Evolutionary conservation across 1,140 invertebrate genomes (phyloP), one percentile per base, ranked within the genome.

Genomic region (Neelides sp.): DNA sequence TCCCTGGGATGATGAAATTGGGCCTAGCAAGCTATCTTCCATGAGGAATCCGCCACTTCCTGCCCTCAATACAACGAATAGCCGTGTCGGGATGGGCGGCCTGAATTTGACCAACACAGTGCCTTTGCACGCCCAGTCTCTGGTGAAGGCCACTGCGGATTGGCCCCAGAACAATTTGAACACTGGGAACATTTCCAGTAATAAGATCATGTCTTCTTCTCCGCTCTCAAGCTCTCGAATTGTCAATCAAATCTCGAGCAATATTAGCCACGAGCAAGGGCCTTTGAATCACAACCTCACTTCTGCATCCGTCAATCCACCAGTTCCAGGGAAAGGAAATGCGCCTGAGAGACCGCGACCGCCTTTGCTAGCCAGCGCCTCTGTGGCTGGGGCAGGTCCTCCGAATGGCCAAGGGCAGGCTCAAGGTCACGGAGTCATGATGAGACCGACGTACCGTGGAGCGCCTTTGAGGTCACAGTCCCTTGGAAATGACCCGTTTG

Each of bases 401-500:
- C 20, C 10, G 20, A 39, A 22, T 24, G 28, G 26, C n/a, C n/a
- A n/a, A n/a, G n/a, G n/a, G n/a, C n/a, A n/a, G n/a, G n/a, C n/a
- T n/a, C n/a, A n/a, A n/a, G n/a, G n/a, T n/a, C n/a, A n/a, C n/a
- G n/a, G n/a, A n/a, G n/a, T n/a, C n/a, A n/a, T n/a, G 4, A 28
- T 32, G 23, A 40, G 47, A 41, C 26, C 36, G 15, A 24, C 17
- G 2, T 44, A 44, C 30, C 43, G 44, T 17, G 28, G 36, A 15
- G 52, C 39, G 2, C 56, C 56, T 1, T 34, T 23, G 20, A 35
- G 56, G 42, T 58, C 56, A 27, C 52, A 54, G 26, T 54, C 52
- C 24, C 34, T 58, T 22, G 59, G 59, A 7, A 50, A 52, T 1
- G 59, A 61, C 45, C 59, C 59, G 10, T 61, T 61, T 53, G 59